Conservation (phyloP, 2,797 vertebrate genomes). For the Heteromormyrus szaboi region DNA sequence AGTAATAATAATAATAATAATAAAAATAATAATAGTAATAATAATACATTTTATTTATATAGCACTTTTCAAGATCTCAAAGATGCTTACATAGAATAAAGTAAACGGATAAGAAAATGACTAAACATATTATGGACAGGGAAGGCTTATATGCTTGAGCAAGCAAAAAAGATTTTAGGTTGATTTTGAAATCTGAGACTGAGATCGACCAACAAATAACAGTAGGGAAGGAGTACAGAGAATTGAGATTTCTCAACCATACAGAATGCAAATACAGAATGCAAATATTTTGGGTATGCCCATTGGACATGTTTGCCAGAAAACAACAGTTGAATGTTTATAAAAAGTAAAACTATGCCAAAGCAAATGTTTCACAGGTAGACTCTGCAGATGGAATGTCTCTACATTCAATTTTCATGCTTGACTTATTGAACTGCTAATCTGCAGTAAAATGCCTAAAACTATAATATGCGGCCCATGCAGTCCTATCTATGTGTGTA, state of each 20-base stretch:
- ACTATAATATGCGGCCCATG: background rate
- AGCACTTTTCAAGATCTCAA: background rate
- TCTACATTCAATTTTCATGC: background rate
- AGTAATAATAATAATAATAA: too few relatives aligned
- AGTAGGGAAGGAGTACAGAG: background rate
- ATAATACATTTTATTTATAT: background rate
- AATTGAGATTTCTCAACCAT: background rate
- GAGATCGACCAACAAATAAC: background rate
- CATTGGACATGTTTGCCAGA: background rate
- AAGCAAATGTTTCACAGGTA: background rate
- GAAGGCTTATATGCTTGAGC: background rate
- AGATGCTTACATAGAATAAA: background rate
- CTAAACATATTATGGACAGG: background rate
- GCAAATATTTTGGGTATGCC: background rate
- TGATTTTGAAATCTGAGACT: background rate
- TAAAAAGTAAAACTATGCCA: background rate
- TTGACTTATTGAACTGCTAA: background rate
- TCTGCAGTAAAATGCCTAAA: background rate
- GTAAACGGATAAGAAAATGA: background rate
- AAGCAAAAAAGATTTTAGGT: background rate
- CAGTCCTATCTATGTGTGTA: background rate
- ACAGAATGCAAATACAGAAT: background rate
- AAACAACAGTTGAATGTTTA: background rate
- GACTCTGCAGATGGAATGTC: background rate
- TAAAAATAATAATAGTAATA: background rate